Evolutionary conservation across 2,113 vertebrate species (phyloP).

Genomic region (Colaptes auratus): DNA sequence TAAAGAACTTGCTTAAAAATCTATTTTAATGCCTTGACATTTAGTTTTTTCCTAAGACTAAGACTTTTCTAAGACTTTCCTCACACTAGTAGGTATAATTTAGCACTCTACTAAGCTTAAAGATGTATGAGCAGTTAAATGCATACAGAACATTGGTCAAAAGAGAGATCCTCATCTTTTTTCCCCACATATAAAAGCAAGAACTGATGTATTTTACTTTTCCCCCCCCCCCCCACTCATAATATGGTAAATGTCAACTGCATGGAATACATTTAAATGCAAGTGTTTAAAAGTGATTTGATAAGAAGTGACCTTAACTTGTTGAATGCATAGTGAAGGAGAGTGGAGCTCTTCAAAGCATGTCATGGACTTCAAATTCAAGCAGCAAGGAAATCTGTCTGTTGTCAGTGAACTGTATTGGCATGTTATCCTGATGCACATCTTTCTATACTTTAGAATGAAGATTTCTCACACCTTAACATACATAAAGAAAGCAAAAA

Average conservation of each 20-base stretch:
- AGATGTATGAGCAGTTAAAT: not conserved
- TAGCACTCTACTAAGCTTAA: not conserved
- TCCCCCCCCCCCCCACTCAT: not conserved
- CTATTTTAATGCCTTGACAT: not conserved
- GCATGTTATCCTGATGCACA: not conserved
- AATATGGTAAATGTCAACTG: not conserved
- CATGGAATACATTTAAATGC: not conserved
- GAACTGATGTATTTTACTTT: not conserved
- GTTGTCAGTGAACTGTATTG: not conserved
- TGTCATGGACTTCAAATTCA: not conserved
- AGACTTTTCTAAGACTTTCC: not conserved
- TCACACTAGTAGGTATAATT: not conserved
- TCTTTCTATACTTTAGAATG: not conserved
- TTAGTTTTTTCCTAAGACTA: not conserved
- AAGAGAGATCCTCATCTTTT: not conserved
- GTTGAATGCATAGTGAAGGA: not conserved
- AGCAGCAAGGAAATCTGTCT: not conserved
- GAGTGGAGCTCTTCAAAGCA: not conserved
- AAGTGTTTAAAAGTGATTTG: not conserved
- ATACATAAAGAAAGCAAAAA: not conserved
- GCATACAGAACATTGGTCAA: not conserved
- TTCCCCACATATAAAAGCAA: not conserved
- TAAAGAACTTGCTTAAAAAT: not conserved
- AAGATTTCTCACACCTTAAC: not conserved
- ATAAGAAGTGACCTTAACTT: not conserved